phyloP scores from a whole-genome alignment of 2,113 vertebrate species.

The Spea multiplicata region DNA sequence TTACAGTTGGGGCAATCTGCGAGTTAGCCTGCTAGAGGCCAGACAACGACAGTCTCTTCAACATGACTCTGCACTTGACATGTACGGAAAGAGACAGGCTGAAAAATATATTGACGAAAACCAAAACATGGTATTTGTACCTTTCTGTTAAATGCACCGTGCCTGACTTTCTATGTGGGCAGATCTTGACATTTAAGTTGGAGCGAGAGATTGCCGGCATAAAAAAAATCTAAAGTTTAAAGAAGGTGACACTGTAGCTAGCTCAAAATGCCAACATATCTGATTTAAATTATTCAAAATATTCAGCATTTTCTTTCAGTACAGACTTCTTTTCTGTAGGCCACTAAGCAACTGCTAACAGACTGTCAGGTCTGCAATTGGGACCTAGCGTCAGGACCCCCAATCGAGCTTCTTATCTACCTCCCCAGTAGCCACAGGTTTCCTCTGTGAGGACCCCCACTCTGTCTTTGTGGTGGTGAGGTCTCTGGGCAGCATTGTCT shows the following conservation, averaged over 20 bases:
- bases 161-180: neutral
- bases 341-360: too few relatives aligned
- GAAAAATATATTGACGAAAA: slow-evolving; percentile 29
- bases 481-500: too few relatives aligned
- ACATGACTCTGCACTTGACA: slow-evolving; percentile 2
- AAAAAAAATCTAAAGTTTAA: neutral
- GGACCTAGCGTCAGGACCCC: too few relatives aligned
- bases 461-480: too few relatives aligned
- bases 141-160: slow-evolving; percentile 25
- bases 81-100: slow-evolving; percentile 24
- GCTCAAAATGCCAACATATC: neutral
- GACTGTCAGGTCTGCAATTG: too few relatives aligned
- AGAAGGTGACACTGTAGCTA: neutral
- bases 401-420: too few relatives aligned
- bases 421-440: too few relatives aligned
- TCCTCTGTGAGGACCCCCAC: too few relatives aligned
- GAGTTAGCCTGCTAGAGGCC: slow-evolving; percentile 45
- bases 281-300: too few relatives aligned
- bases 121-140: slow-evolving; percentile 22
- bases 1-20: slow-evolving; percentile 41
- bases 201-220: neutral
- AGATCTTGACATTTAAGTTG: slow-evolving; percentile 12
- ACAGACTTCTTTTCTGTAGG: too few relatives aligned
- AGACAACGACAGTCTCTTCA: slow-evolving; percentile 17
- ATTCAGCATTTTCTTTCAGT: too few relatives aligned